A percentile compares a stretch with the other conserved stretches of the same genome.
phyloP scores from a whole-genome alignment of 1,140 invertebrate species.

The Gerris buenoi region DNA sequence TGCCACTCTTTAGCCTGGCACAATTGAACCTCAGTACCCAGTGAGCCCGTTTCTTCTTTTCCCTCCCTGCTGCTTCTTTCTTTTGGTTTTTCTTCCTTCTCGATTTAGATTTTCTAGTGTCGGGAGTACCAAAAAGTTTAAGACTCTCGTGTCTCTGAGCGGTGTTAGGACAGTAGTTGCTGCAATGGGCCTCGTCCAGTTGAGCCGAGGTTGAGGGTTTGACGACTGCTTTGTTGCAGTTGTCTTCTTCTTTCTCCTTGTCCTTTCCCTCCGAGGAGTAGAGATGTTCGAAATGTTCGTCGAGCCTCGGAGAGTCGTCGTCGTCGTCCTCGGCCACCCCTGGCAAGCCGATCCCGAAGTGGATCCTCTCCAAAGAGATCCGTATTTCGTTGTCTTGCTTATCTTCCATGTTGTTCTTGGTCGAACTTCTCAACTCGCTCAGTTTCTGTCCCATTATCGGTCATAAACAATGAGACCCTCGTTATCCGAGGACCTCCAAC shows the following conservation, averaged over 20 bases:
- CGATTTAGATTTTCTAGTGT: conserved; percentile 13
- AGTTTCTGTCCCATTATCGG: conserved; percentile 25
- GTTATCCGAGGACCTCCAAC: not conserved
- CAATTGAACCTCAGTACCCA: conserved; percentile 46
- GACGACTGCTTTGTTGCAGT: not conserved
- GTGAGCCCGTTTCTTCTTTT: conserved; percentile 38
- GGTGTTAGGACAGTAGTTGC: not conserved
- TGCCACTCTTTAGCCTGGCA: conserved; percentile 36
- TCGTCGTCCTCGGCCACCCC: not conserved
- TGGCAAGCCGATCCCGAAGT: conserved; percentile 5
- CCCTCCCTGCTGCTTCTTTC: conserved; percentile 10
- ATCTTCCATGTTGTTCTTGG: conserved; percentile 22
- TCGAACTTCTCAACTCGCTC: conserved; percentile 21
- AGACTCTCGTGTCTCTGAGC: not conserved
- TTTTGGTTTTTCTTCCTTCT: conserved; percentile 9
- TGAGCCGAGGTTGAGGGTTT: not conserved
- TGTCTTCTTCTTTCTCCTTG: conserved; percentile 7
- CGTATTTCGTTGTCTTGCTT: conserved; percentile 18
- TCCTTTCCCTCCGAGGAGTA: conserved; percentile 17
- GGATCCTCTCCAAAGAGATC: conserved; percentile 13
- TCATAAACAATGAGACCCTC: not conserved
- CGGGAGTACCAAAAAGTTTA: not conserved
- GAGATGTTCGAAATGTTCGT: conserved; percentile 23
- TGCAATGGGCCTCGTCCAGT: not conserved
- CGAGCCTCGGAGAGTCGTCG: conserved; percentile 13